Percentiles rank a stretch among this genome's conserved stretches.
Conservation (phyloP, 2,113 vertebrate species). For the Trichomycterus rosablanca region DNA sequence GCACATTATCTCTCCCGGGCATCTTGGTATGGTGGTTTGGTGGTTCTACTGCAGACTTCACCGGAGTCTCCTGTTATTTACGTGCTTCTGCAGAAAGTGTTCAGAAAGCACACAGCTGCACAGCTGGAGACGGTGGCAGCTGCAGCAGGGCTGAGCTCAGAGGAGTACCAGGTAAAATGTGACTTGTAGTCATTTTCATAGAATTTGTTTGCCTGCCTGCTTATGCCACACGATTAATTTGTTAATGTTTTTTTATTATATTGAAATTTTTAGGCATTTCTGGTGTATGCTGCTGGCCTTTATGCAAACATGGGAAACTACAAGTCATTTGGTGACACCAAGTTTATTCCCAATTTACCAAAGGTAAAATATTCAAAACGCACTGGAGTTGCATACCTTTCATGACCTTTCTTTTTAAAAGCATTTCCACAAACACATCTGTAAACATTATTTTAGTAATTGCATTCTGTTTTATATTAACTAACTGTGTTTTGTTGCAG, state of each 20-base stretch:
- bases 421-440: no score
- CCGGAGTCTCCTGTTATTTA: slow-evolving; percentile 83
- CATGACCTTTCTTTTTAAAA: no score
- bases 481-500: slow-evolving; percentile 52
- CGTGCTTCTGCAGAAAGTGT: slow-evolving; percentile 77
- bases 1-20: slow-evolving; percentile 81
- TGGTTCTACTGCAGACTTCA: slow-evolving; percentile 83
- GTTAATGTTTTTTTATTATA: neutral
- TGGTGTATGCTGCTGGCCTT: slow-evolving; percentile 84
- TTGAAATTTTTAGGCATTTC: slow-evolving; percentile 68
- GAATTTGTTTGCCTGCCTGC: no score
- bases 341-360: slow-evolving; percentile 84
- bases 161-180: slow-evolving; percentile 78
- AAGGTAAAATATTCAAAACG: slow-evolving; percentile 64
- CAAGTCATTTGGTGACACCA: slow-evolving; percentile 91
- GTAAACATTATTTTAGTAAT: no score
- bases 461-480: no score
- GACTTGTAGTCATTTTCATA: no score
- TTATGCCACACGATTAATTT: no score
- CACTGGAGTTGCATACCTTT: no score
- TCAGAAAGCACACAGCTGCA: slow-evolving; percentile 72
- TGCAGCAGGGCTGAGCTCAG: slow-evolving; percentile 69
- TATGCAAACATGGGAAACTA: slow-evolving; percentile 96
- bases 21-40: slow-evolving; percentile 83
- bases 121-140: slow-evolving; percentile 70